Base-by-base conservation (phyloP, 1,140 invertebrate species). In the Bombus impatiens region DNA sequence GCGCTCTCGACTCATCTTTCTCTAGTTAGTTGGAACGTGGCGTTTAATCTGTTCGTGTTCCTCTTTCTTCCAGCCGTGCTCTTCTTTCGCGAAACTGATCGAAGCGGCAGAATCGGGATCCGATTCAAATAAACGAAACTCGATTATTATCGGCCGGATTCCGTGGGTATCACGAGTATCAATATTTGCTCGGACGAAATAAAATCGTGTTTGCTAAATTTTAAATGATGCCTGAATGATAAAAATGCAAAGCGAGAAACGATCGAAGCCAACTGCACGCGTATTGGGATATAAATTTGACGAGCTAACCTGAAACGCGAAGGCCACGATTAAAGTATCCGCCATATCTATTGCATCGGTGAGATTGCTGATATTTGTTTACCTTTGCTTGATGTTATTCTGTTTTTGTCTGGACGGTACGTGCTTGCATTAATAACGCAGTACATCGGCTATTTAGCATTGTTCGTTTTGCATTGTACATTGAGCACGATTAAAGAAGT, bases 61-160 rank as follows among this genome's bases (percentile, higher is more conserved):
- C 3, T 74, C 32, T 40, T 82, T 22, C 59, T 37, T 28, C 22
- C 25, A 8, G 8, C 1, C 3, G 3, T 57, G 22, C 59, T 42
- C 70, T 9, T 28, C 28, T 28, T 74, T 53, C 37, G 47, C 53
- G 28, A n/a, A 10, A 8, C 32, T 12, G 57, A 67, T 74, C 68
- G 57, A 74, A 74, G 22, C 44, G 65, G 47, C 32, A 10, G 42
- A 68, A 22, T 59, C 70, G 32, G 53, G 22, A 68, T 78, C 65
- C 53, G 78, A 83, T 83, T 83, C 72, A 12, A 83, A 83, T 78
- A 71, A 86, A 83, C 81, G 85, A 83, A 78, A 82, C 84, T 86
- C 70, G 84, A 82, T 82, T 82, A 82, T 86, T 86, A 86, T 86
- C 47, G 35, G 44, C 28, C 22, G 32, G 78, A 3, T 15, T 37